These are phyloP conservation scores for Drymodes brunneopygia DNA, from an alignment of 2,113 vertebrate species.

Conservation along the genomic window DNA sequence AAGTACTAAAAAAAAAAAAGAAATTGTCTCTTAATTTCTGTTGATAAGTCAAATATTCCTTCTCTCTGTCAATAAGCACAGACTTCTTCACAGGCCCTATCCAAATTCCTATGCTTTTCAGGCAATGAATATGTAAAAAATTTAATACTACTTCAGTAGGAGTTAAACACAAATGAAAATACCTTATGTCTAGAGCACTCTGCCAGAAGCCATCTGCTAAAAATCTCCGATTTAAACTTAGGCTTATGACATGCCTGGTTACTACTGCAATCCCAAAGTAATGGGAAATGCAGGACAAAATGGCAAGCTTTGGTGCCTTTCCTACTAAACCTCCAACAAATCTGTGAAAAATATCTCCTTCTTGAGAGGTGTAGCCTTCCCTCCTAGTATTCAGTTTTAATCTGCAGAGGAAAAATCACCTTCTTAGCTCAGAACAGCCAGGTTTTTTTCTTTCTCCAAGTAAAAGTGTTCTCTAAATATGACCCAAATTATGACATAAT, in stretches of 20 bases:
- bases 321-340: not conserved
- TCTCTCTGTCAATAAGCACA: not conserved
- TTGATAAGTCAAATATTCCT: not conserved
- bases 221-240: not conserved
- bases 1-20: no score
- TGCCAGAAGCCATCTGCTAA: conserved; percentile 35
- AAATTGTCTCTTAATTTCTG: not conserved
- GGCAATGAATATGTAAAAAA: not conserved
- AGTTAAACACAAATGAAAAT: conserved; percentile 29
- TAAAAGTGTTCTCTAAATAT: not conserved
- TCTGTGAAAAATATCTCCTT: not conserved
- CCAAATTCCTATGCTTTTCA: not conserved
- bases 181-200: not conserved
- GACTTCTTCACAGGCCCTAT: not conserved
- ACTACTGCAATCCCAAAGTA: not conserved
- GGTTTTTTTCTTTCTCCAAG: not conserved
- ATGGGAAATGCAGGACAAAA: not conserved
- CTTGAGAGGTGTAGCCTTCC: not conserved
- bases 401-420: not conserved
- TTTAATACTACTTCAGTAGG: not conserved
- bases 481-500: not conserved
- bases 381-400: not conserved
- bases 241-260: not conserved
- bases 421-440: not conserved
- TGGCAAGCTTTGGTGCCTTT: not conserved